These are phyloP conservation scores for Caenorhabditis elegans DNA, from an alignment of 1,140 invertebrate genomes.

Conservation along the genomic window DNA sequence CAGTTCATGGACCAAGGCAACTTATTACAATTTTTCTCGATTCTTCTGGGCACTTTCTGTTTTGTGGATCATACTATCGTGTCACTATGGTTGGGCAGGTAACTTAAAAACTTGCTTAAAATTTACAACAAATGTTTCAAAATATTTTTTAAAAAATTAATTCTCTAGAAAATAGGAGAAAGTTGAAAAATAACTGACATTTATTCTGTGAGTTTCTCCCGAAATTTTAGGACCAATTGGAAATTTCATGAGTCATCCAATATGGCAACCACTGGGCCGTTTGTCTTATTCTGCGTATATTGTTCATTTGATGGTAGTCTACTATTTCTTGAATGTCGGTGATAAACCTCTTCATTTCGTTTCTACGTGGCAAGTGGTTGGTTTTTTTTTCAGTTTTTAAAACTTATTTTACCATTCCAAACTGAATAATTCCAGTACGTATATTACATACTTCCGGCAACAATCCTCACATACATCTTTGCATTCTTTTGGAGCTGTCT, in stretches of 20 bases:
- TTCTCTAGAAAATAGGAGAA: too few relatives aligned
- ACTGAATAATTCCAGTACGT: constrained; percentile 26
- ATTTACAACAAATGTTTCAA: too few relatives aligned
- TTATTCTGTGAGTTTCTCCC: too few relatives aligned
- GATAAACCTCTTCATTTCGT: constrained; percentile 36
- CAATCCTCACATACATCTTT: constrained; percentile 30
- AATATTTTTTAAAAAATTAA: too few relatives aligned
- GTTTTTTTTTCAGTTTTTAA: too few relatives aligned
- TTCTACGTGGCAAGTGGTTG: constrained; percentile 31
- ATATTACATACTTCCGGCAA: constrained; percentile 17
- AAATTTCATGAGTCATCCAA: constrained; percentile 39
- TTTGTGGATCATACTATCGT: background rate
- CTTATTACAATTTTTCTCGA: constrained; percentile 38
- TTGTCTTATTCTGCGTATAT: constrained; percentile 42
- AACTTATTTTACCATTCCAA: background rate
- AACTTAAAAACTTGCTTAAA: background rate
- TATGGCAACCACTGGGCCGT: constrained; percentile 41
- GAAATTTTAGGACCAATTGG: constrained; percentile 41
- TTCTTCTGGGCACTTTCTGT: background rate
- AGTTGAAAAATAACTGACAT: background rate
- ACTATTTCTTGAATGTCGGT: constrained; percentile 32
- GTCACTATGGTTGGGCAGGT: constrained; percentile 28
- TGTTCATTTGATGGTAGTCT: constrained; percentile 17
- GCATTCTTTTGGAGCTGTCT: constrained; percentile 41
- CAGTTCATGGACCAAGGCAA: background rate